phyloP scores from a whole-genome alignment of 1,140 invertebrate species.

The Drosophila carrolli region DNA sequence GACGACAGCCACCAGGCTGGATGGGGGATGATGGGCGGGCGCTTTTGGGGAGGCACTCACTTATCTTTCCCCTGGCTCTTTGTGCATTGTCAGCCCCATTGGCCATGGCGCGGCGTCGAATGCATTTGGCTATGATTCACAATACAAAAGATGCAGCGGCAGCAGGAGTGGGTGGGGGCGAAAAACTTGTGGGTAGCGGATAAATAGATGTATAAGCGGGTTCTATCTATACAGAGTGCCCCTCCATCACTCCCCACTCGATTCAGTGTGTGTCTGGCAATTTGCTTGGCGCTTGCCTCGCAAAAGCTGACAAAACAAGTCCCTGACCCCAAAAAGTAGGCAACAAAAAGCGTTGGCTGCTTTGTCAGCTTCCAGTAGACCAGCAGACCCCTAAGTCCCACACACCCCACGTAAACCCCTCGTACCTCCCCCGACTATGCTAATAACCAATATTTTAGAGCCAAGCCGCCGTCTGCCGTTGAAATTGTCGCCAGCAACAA shows the following conservation, averaged over 20 bases:
- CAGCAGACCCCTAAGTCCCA: background rate
- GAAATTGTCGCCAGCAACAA: constrained; percentile 66
- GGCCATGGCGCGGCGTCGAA: constrained; percentile 45
- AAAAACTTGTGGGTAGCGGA: constrained; percentile 60
- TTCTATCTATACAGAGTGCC: constrained; percentile 38
- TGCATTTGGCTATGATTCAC: constrained; percentile 78
- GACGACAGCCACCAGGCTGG: constrained; percentile 32
- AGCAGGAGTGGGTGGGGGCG: constrained; percentile 10
- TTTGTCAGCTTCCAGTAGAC: constrained; percentile 60
- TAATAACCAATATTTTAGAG: constrained; percentile 80
- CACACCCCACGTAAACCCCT: background rate
- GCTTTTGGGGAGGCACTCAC: constrained; percentile 23
- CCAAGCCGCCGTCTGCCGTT: constrained; percentile 57
- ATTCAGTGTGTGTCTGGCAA: constrained; percentile 34
- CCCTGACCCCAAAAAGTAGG: constrained; percentile 79
- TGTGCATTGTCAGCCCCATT: constrained; percentile 64
- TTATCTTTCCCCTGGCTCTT: constrained; percentile 48
- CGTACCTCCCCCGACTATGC: constrained; percentile 47
- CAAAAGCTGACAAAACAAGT: constrained; percentile 74
- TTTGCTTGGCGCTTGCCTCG: constrained; percentile 30
- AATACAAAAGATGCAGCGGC: constrained; percentile 69
- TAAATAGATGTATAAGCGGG: constrained; percentile 72
- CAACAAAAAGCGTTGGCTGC: constrained; percentile 72
- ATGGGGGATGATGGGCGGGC: constrained; percentile 4
- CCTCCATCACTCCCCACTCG: background rate